phyloP scores from a whole-genome alignment of 2,888 invertebrate genomes.

The Cenopis cana region DNA sequence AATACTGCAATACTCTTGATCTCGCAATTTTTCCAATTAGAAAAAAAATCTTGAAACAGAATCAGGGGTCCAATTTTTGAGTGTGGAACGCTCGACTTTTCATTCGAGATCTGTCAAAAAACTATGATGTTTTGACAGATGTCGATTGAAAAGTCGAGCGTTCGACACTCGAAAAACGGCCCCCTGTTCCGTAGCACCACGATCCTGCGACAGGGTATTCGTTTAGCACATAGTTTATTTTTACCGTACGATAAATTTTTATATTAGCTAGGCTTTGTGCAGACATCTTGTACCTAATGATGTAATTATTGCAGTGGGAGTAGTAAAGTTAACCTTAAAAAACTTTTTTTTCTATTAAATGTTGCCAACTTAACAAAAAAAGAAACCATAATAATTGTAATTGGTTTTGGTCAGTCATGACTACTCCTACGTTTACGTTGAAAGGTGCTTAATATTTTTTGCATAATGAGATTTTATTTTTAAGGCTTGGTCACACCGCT shows the following conservation, averaged over 20 bases:
- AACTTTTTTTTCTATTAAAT: not conserved
- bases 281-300: conserved; percentile 24
- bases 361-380: conserved; percentile 7
- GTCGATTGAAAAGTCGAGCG: too few species aligned
- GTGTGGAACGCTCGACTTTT: too few species aligned
- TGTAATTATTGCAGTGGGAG: conserved; percentile 24
- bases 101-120: too few species aligned
- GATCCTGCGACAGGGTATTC: conserved; percentile 67
- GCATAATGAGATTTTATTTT: conserved; percentile 62
- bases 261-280: conserved; percentile 35
- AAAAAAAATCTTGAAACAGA: not conserved
- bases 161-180: too few species aligned
- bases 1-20: not conserved
- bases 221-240: conserved; percentile 44
- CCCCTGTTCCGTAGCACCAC: conserved; percentile 34
- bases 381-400: not conserved
- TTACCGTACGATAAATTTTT: conserved; percentile 36
- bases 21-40: not conserved
- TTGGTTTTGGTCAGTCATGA: not conserved
- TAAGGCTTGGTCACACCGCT: too few species aligned
- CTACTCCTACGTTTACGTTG: conserved; percentile 19
- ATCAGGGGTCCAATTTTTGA: not conserved
- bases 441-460: conserved; percentile 64
- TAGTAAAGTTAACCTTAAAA: conserved; percentile 12
- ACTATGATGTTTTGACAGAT: too few species aligned